These are phyloP conservation scores for Lipophrys pholis DNA, from an alignment of 2,113 vertebrate genomes.

Conservation along the genomic window DNA sequence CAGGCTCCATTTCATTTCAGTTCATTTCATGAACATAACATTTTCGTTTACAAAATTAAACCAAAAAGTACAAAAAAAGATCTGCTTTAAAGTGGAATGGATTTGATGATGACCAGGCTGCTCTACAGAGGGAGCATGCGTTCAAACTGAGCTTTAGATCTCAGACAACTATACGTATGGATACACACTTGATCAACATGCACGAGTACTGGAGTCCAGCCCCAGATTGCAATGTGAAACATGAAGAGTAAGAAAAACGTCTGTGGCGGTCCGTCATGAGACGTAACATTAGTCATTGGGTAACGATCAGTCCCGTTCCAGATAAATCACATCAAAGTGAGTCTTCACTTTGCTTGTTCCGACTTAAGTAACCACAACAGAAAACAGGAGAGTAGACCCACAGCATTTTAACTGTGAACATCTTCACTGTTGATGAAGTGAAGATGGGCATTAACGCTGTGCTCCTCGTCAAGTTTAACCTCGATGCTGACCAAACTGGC, in stretches of 20 bases:
- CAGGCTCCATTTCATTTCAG: slow-evolving; percentile 45
- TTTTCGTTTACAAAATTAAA: slow-evolving; percentile 54
- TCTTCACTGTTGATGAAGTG: slow-evolving; percentile 19
- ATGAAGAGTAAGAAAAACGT: slow-evolving; percentile 20
- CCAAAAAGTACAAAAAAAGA: slow-evolving; percentile 6
- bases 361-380: slow-evolving; percentile 19
- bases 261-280: slow-evolving; percentile 22
- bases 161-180: not conserved
- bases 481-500: not conserved
- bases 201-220: slow-evolving; percentile 70
- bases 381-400: slow-evolving; percentile 6
- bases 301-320: slow-evolving; percentile 30
- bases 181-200: slow-evolving; percentile 56
- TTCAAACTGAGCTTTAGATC: too few relatives aligned
- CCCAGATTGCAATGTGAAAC: slow-evolving; percentile 48
- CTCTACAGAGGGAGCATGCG: not conserved
- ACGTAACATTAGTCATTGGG: slow-evolving; percentile 48
- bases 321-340: slow-evolving; percentile 38
- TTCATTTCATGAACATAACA: slow-evolving; percentile 30
- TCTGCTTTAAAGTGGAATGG: slow-evolving; percentile 21
- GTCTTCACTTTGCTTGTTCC: slow-evolving; percentile 19
- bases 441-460: not conserved
- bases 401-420: slow-evolving; percentile 27
- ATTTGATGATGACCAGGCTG: slow-evolving; percentile 20
- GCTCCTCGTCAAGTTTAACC: slow-evolving; percentile 1